Evolutionary conservation across 2,888 invertebrate species (phyloP).

Genomic region (Ethmia dodecea): DNA sequence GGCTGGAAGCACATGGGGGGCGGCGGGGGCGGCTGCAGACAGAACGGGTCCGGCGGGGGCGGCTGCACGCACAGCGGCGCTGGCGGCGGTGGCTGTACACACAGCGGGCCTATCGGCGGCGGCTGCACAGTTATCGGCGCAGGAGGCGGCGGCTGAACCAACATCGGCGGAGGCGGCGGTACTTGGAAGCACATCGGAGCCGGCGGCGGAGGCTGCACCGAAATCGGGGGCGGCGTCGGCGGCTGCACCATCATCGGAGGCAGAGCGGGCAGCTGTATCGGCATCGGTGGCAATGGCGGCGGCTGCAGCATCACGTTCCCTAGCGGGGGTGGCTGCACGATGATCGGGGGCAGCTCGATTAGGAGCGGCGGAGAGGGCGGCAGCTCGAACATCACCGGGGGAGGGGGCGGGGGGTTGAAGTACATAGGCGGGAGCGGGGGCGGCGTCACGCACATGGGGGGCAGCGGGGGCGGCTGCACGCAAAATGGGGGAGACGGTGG

Average conservation of each 20-base stretch:
- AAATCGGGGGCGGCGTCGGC: constrained; percentile 45
- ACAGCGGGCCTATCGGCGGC: constrained; percentile 50
- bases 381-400: constrained; percentile 42
- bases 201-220: constrained; percentile 51
- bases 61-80: constrained; percentile 43
- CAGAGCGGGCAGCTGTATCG: constrained; percentile 53
- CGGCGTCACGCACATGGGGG: constrained; percentile 47
- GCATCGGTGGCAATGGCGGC: constrained; percentile 55
- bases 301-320: constrained; percentile 55
- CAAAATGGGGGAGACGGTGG: constrained; percentile 47
- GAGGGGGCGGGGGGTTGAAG: constrained; percentile 43
- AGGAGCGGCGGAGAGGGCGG: constrained; percentile 51
- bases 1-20: constrained; percentile 54
- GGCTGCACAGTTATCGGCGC: constrained; percentile 53
- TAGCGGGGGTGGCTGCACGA: constrained; percentile 36
- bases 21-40: constrained; percentile 50
- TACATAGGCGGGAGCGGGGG: constrained; percentile 49
- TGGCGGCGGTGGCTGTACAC: constrained; percentile 50
- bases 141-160: constrained; percentile 53
- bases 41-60: constrained; percentile 37
- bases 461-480: constrained; percentile 47
- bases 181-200: constrained; percentile 54
- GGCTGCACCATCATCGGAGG: constrained; percentile 61
- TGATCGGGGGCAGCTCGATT: constrained; percentile 42
- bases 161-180: constrained; percentile 50